Evolutionary conservation across 2,797 vertebrate genomes (phyloP), one percentile per base, ranked within the genome.

Genomic region (Onychomys torridus): DNA sequence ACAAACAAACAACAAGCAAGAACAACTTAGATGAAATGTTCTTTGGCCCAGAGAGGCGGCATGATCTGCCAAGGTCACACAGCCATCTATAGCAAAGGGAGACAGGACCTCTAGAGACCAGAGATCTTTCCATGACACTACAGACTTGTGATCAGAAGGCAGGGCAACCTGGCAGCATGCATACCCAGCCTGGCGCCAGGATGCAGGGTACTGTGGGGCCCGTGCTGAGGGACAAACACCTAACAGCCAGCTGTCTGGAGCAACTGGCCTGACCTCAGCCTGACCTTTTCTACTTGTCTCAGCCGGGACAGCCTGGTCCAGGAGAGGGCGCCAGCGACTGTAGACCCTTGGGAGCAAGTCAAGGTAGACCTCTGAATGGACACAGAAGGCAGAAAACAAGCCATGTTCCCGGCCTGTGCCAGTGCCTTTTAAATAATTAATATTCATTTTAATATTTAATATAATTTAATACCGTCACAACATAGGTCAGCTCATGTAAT

Each of bases 371-470:
- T 49, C 37, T 71, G 27, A 78, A 95, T 0, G 78, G 94, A 96
- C 97, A 89, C 25, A 0, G 37, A 6, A 94, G 91, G 91, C 97
- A 95, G 94, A 93, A 97, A 84, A 94, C 94, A 96, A 97, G 96
- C 92, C 57, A 75, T 61, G 93, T 94, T 87, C 94, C 65, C 98
- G 97, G 81, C 96, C 21, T 37, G 71, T 73, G 95, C 96, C 95
- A 94, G 92, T 40, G 91, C 93, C 97, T 98, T 98, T 98, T 98
- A 98, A 98, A 98, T 98, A 98, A 98, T 98, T 98, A 96, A 97
- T 97, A 95, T 65, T 96, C 71, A 37, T 93, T 97, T 98, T 84
- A 98, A 97, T 96, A 97, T 97, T 98, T 98, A 96, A 97, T 97
- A 90, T 89, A 95, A 97, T 97, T 97, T 96, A 98, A 97, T 96